Evolutionary conservation across 2,113 vertebrate species (phyloP).

Genomic region (Pangasianodon hypophthalmus): DNA sequence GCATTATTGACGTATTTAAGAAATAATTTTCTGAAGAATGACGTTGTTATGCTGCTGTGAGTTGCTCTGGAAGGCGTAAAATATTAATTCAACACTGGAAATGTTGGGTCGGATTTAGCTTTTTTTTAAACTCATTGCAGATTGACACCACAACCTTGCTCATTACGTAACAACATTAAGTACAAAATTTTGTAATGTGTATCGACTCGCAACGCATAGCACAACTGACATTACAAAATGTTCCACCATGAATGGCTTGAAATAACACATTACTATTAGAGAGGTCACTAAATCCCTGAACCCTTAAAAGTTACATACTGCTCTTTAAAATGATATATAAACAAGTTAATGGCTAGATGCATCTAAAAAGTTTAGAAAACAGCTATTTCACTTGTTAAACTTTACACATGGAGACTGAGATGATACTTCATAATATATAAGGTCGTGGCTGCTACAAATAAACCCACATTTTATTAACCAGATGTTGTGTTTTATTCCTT

Average conservation of each 20-base stretch:
- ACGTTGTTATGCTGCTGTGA: background rate
- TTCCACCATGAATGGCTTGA: background rate
- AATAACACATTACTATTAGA: background rate
- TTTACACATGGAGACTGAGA: background rate
- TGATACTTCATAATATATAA: background rate
- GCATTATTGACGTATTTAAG: background rate
- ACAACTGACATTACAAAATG: background rate
- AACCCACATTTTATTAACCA: conserved; percentile 34
- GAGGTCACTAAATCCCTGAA: background rate
- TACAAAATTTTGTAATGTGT: background rate
- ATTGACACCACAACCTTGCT: no score
- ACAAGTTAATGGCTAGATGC: background rate
- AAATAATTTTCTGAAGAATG: background rate
- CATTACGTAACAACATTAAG: background rate
- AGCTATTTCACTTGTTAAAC: background rate
- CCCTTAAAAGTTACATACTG: background rate
- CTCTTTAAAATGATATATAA: background rate
- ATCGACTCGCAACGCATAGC: background rate
- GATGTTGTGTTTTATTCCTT: conserved; percentile 36
- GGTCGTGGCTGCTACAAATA: conserved; percentile 33
- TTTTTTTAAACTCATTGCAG: background rate
- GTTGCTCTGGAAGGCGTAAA: background rate
- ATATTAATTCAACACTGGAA: background rate
- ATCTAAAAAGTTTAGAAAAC: background rate
- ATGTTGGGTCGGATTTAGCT: background rate